A percentile compares a stretch with the other conserved stretches of the same genome.
Conservation (phyloP, 2,888 invertebrate species). For the Cordilura impudica region DNA sequence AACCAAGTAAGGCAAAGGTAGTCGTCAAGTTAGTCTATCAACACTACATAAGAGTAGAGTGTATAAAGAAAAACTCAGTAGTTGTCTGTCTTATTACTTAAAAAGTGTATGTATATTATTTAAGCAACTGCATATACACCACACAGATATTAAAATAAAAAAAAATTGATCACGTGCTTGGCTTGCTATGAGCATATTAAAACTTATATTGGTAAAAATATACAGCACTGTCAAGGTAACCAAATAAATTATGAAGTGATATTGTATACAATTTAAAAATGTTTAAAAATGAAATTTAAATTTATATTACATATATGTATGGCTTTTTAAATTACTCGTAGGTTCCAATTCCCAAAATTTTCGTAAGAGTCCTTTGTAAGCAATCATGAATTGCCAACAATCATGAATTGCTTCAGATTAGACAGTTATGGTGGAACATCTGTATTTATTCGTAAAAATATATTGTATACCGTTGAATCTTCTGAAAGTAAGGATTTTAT, state of each 20-base stretch:
- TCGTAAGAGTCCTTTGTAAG: no score
- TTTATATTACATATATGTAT: no score
- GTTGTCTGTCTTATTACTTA: constrained; percentile 27
- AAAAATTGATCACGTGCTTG: constrained; percentile 2
- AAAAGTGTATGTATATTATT: neutral
- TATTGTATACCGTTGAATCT: no score
- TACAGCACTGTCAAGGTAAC: neutral
- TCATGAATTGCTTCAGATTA: no score
- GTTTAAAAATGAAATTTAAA: no score
- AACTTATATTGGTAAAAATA: constrained; percentile 13
- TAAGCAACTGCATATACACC: constrained; percentile 3
- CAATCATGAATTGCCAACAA: no score
- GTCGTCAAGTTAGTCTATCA: constrained; percentile 24
- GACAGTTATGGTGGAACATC: no score
- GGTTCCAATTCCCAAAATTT: no score
- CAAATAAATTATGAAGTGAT: neutral
- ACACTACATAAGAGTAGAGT: neutral
- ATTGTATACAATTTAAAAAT: neutral
- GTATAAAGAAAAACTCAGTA: neutral
- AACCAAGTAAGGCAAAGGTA: constrained; percentile 39
- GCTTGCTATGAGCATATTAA: constrained; percentile 1
- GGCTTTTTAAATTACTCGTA: no score
- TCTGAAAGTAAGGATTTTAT: no score
- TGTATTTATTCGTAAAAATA: no score
- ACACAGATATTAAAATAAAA: no score